phyloP scores from a whole-genome alignment of 2,797 vertebrate genomes.

The Geotrypetes seraphini region DNA sequence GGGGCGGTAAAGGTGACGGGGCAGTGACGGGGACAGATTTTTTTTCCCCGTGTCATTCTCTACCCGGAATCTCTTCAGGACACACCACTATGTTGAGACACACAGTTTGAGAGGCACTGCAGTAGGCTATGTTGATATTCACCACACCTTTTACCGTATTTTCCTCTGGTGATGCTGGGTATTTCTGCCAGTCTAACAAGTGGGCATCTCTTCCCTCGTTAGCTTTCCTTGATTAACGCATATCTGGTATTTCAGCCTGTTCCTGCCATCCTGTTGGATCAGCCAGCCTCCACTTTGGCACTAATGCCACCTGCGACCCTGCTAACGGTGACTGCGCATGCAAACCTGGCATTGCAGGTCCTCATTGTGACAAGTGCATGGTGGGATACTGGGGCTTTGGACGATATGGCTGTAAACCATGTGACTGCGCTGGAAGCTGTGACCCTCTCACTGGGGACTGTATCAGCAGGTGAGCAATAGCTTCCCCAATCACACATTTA shows the following conservation, averaged over 20 bases:
- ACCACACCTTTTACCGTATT: too few relatives aligned
- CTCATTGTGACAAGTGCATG: constrained; percentile 79
- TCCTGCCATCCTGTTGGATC: constrained; percentile 79
- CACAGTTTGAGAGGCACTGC: too few relatives aligned
- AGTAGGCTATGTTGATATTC: too few relatives aligned
- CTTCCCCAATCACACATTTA: neutral
- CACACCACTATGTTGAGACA: too few relatives aligned
- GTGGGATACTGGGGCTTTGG: constrained; percentile 92
- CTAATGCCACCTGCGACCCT: constrained; percentile 68
- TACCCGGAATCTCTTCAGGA: too few relatives aligned
- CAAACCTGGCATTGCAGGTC: constrained; percentile 81
- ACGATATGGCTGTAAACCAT: constrained; percentile 82
- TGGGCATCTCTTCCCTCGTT: too few relatives aligned
- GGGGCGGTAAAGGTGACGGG: too few relatives aligned
- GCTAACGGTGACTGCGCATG: constrained; percentile 83
- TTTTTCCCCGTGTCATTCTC: too few relatives aligned
- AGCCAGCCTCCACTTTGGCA: constrained; percentile 51
- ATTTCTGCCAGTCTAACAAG: too few relatives aligned
- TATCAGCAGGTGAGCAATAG: constrained; percentile 56
- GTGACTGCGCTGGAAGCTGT: constrained; percentile 81
- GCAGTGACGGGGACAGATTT: too few relatives aligned
- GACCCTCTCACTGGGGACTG: constrained; percentile 84
- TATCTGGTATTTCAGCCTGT: constrained; percentile 65
- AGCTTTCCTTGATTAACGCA: too few relatives aligned
- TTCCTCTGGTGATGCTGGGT: too few relatives aligned